Evolutionary conservation across 2,797 vertebrate species (phyloP), one percentile per base, ranked within the genome.

Genomic region (Hyperoplus immaculatus): DNA sequence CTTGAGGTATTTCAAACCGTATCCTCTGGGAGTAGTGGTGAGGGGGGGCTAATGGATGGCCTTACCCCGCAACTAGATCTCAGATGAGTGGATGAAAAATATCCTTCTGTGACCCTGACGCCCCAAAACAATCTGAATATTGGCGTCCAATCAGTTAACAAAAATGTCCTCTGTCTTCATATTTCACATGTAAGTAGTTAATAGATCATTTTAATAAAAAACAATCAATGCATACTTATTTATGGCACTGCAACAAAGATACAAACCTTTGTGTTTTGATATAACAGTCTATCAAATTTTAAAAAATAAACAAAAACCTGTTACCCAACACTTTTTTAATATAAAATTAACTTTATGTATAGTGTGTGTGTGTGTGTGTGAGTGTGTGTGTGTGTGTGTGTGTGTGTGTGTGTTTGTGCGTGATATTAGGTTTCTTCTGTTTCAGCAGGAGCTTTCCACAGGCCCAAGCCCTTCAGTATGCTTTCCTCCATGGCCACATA

Each of bases 401-500:
- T 67, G 55, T 3, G n/a, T 9, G 42, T 43, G 42, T 43, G 9
- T 43, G 13, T 2, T 12, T 55, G 66, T 47, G 49, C 56, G 72
- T 72, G 56, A 69, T 73, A 58, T 90, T 86, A 83, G 66, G 5
- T 51, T 2, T 59, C 47, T 2, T 65, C 11, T n/a, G 41, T n/a
- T 38, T 72, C 14, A 1, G 77, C 80, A 15, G 81, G 0, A 29
- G 15, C 50, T n/a, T 83, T 56, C 57, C 55, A 10, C 11, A 95
- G 56, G 39, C 91, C 94, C 53, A 95, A 82, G 67, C 45, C 68
- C 54, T 70, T 74, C 39, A 95, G 88, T 57, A 85, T n/a, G 9
- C 7, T 64, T 81, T 94, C 94, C 80, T 97, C 94, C 72, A 95
- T 53, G 0, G 66, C 66, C 64, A 94, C 41, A 80, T 92, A 94